phyloP scores from a whole-genome alignment of 2,797 vertebrate genomes.

The Sternarchorhynchus goeldii region DNA sequence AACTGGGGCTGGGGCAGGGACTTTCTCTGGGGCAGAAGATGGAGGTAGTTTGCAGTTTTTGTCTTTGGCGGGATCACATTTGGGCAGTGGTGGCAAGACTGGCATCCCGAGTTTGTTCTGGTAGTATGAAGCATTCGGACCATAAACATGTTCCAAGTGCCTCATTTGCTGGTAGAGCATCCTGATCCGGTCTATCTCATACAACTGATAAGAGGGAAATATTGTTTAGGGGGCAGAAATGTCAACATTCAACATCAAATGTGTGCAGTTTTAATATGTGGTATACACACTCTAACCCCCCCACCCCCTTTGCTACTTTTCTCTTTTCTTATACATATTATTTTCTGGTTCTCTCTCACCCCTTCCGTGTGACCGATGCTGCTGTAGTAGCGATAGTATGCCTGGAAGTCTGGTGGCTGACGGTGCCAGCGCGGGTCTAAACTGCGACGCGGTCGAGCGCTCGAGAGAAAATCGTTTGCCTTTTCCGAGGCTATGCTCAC shows the following conservation, averaged over 20 bases:
- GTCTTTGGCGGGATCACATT: conserved; percentile 76
- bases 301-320: not conserved
- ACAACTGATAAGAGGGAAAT: conserved; percentile 65
- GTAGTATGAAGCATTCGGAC: conserved; percentile 74
- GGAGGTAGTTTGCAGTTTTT: conserved; percentile 68
- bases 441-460: conserved; percentile 72
- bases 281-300: too few species aligned
- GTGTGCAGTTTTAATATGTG: not conserved
- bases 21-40: conserved; percentile 61
- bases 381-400: conserved; percentile 83
- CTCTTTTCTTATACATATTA: not conserved
- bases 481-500: conserved; percentile 62
- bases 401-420: conserved; percentile 78
- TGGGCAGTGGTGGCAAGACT: conserved; percentile 39
- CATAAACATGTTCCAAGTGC: conserved; percentile 74
- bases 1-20: conserved; percentile 58
- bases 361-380: conserved; percentile 83
- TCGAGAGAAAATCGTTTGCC: conserved; percentile 73
- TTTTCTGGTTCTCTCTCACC: conserved; percentile 60
- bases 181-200: conserved; percentile 81
- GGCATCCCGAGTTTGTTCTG: conserved; percentile 77
- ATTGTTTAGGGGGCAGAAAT: not conserved
- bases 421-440: conserved; percentile 74
- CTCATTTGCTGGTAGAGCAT: conserved; percentile 84
- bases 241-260: not conserved